These are phyloP conservation scores for Mythimna impura DNA, from an alignment of 2,888 invertebrate genomes.

Conservation along the genomic window DNA sequence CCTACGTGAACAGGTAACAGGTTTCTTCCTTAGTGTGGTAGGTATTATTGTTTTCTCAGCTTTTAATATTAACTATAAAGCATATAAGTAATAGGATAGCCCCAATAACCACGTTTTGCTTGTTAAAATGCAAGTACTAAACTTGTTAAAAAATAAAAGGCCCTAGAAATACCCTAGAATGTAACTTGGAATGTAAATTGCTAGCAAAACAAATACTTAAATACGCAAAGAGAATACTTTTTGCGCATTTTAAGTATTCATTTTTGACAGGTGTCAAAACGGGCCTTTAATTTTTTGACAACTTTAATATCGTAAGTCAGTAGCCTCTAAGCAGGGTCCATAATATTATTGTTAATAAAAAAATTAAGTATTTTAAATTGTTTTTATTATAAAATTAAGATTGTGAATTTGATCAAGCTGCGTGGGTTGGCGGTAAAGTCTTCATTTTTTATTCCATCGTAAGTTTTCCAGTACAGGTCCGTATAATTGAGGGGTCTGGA, in stretches of 20 bases:
- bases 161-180: no score
- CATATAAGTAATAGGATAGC: not conserved
- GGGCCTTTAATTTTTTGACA: no score
- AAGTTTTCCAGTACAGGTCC: slow-evolving; percentile 46
- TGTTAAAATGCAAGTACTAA: not conserved
- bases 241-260: no score
- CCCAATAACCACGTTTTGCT: not conserved
- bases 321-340: no score
- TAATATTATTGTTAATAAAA: not conserved
- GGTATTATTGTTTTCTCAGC: not conserved
- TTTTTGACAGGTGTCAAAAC: no score
- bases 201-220: no score
- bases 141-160: no score
- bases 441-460: slow-evolving; percentile 31
- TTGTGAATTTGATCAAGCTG: not conserved
- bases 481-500: slow-evolving; percentile 11
- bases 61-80: not conserved
- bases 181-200: no score
- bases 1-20: no score
- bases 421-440: not conserved
- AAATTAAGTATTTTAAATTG: not conserved
- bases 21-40: not conserved
- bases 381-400: slow-evolving; percentile 12
- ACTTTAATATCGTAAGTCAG: no score
- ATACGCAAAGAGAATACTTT: no score